phyloP scores from a whole-genome alignment of 2,113 vertebrate genomes.

The human (Homo sapiens) region DNA sequence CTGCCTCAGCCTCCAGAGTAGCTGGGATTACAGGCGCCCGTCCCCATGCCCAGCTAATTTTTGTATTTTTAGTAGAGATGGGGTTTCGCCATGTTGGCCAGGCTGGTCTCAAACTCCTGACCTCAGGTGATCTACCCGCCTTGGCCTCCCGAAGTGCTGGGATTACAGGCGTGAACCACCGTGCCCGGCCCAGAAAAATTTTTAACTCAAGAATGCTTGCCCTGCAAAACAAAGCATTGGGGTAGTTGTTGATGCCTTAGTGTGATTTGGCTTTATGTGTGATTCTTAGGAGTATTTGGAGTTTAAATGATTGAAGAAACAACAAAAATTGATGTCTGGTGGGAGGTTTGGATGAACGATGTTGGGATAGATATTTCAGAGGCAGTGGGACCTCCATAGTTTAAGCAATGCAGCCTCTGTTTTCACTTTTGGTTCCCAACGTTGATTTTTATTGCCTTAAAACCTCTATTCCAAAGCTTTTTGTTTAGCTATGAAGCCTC shows the following conservation, averaged over 20 bases:
- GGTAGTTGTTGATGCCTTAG: not conserved
- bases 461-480: not conserved
- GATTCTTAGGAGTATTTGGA: not conserved
- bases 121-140: no score
- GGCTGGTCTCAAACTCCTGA: no score
- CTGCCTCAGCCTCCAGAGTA: no score
- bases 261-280: not conserved
- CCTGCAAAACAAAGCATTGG: not conserved
- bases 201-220: not conserved
- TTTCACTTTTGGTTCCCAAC: not conserved
- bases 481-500: not conserved
- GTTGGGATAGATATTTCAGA: not conserved
- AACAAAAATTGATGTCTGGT: not conserved
- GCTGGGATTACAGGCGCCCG: no score
- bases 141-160: no score
- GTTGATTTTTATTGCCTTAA: not conserved
- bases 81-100: no score
- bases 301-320: not conserved
- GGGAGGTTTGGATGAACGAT: not conserved
- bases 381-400: fast-evolving
- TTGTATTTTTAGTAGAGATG: no score
- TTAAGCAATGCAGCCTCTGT: not conserved
- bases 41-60: no score
- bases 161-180: no score
- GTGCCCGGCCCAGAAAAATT: no score